Conservation (phyloP, 37 sponge, comb jelly and placozoan species). For the Geodia barretti region DNA sequence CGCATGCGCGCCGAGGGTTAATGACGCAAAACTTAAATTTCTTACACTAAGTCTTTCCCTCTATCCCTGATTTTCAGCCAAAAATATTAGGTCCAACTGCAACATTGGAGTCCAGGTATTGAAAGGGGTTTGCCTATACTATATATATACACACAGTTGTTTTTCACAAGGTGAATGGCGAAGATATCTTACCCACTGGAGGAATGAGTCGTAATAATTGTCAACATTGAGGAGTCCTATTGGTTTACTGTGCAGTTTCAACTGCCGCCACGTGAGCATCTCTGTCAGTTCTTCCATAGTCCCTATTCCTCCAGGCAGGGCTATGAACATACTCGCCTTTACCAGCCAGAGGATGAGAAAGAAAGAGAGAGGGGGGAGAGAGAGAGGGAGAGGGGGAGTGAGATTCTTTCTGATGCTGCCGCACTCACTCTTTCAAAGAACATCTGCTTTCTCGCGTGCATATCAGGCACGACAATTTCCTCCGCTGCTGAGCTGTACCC, state of each 20-base stretch:
- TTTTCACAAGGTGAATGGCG: not conserved
- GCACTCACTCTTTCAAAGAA: conserved; percentile 51
- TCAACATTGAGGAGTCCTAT: conserved; percentile 46
- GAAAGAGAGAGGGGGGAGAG: conserved; percentile 1
- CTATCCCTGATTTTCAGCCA: too few species aligned
- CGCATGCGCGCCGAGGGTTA: too few species aligned
- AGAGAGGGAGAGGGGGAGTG: too few species aligned
- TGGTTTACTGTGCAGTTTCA: conserved; percentile 52
- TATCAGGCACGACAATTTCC: conserved; percentile 56
- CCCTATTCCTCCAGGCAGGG: conserved; percentile 71
- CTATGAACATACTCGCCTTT: conserved; percentile 59
- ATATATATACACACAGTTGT: not conserved
- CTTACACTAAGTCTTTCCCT: not conserved
- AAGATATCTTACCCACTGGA: conserved; percentile 42
- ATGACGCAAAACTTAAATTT: not conserved
- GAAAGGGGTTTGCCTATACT: not conserved
- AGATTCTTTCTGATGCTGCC: not conserved
- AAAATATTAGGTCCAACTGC: not conserved
- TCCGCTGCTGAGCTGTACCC: conserved; percentile 26
- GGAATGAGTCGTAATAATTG: conserved; percentile 59
- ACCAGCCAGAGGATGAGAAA: not conserved
- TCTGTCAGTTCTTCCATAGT: conserved; percentile 74
- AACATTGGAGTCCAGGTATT: not conserved
- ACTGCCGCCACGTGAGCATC: conserved; percentile 48
- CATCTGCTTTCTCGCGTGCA: conserved; percentile 71